Conservation (phyloP, 2,888 invertebrate species). For the Epistrophe eligans region DNA sequence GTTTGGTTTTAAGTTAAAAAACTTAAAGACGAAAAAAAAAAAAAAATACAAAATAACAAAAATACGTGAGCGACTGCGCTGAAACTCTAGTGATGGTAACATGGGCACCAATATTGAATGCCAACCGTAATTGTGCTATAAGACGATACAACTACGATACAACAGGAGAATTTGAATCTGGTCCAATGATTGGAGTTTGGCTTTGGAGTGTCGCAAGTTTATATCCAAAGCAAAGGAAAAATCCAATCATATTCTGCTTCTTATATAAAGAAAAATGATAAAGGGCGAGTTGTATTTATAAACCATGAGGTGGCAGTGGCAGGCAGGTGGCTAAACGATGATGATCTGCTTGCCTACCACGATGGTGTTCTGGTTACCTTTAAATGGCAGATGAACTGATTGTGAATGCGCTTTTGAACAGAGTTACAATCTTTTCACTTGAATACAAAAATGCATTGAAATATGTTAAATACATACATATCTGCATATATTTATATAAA, state of each 20-base stretch:
- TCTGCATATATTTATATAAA: too few species aligned
- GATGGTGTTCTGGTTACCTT: slow-evolving; percentile 62
- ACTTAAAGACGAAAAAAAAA: too few species aligned
- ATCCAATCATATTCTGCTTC: slow-evolving; percentile 56
- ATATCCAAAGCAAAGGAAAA: slow-evolving; percentile 46
- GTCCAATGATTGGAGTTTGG: slow-evolving; percentile 52
- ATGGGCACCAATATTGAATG: slow-evolving; percentile 58
- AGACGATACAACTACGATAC: not conserved
- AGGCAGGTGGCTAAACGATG: slow-evolving; percentile 42
- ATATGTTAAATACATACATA: not conserved
- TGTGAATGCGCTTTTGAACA: slow-evolving; percentile 34
- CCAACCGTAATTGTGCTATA: slow-evolving; percentile 47
- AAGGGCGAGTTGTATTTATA: slow-evolving; percentile 55
- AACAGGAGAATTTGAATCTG: slow-evolving; percentile 54
- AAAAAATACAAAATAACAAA: slow-evolving; percentile 32
- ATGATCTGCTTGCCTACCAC: slow-evolving; percentile 50
- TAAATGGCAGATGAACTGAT: slow-evolving; percentile 74
- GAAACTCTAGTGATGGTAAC: slow-evolving; percentile 17
- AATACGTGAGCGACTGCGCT: slow-evolving; percentile 27
- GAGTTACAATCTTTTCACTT: slow-evolving; percentile 33
- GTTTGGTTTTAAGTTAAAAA: slow-evolving; percentile 30
- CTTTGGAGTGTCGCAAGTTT: slow-evolving; percentile 45
- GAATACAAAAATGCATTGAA: slow-evolving; percentile 36
- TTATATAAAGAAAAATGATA: slow-evolving; percentile 34
- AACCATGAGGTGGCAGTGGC: slow-evolving; percentile 34